Evolutionary conservation across 2,888 invertebrate species (phyloP), one percentile per base, ranked within the genome.

Genomic region (Eupelmus urozonus): DNA sequence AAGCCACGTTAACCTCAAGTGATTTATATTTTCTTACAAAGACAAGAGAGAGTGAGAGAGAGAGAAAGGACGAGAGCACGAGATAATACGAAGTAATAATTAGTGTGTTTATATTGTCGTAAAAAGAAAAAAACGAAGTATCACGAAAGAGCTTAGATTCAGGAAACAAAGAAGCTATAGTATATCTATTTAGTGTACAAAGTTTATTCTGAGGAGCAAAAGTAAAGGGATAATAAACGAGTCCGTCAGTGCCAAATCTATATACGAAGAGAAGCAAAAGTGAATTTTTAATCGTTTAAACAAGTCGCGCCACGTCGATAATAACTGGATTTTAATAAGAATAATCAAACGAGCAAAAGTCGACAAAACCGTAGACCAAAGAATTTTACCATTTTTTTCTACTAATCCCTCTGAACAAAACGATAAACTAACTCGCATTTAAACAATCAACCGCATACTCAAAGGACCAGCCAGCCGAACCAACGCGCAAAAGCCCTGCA

Each of bases 1-100:
- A 89, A 90, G 89, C 89, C 88, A 89, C 88, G 87, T 89, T 89
- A 89, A 90, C 90, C 89, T 89, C 90, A 89, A 90, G 89, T 89
- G 90, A 90, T 89, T 89, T 90, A 87, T 90, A 90, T 90, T 89
- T 90, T 89, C 89, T 87, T 90, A 90, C 65, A 70, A 66, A 76
- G 86, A 88, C 45, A 20, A 34, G 71, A 1, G 23, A 62, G 57
- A 3, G n/a, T 70, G 55, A 34, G n/a, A 66, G 60, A 49, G 42
- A 20, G 20, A 29, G 75, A 2, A 40, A 53, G 23, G 13, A 5
- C 40, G 27, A 18, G 60, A 67, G 57, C 65, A 27, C 18, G 81
- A 83, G 83, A 42, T 11, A 42, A 9, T 51, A 25, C 20, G 62
- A 62, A 27, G 83, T 85, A 85, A 83, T 85, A 85, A 88, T 87